Base-by-base conservation (phyloP, 2,113 vertebrate species). In the Sinocyclocheilus anophthalmus region DNA sequence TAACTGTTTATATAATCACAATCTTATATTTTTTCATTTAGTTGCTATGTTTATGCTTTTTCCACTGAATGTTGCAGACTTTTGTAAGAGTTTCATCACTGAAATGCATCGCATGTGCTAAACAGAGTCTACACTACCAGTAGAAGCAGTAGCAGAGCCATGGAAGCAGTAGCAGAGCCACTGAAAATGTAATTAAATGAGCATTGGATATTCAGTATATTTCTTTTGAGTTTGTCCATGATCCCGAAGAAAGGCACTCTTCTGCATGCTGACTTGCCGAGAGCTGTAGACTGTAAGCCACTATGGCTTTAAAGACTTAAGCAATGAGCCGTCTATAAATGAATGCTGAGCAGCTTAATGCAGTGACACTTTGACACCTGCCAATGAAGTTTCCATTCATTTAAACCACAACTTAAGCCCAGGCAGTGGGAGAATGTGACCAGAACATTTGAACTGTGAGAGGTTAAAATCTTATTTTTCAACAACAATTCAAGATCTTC, bases 311-410 rank as follows among this genome's bases (percentile, higher is more conserved):
- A 30, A 72, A 83, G 81, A 70, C 81, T 83, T 83, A 83, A 53
- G 65, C 65, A 57, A 55, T 50, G 81, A 83, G 30, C 65, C 3
- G 12, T 83, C 65, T 93, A 92, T 93, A 91, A 91, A 91, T 93
- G 92, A 91, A 92, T 91, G 88, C 87, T 90, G 75, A 79, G 81
- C 65, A 37, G 81, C 81, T 83, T 83, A 83, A 72, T 72, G 48
- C 42, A 30, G 14, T 85, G 75, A 33, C 86, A 81, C 85, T 88
- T 88, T 91, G 92, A 89, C 90, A 92, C 89, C 90, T 88, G 80
- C 81, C 57, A 26, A 87, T 84, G 88, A 89, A 91, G 86, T 93
- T 92, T 92, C 85, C 88, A 67, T 45, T 87, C 82, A 84, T 42
- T 76, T 84, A 85, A 90, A 86, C 85, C 86, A 20, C 86, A 88